phyloP scores from a whole-genome alignment of 2,113 vertebrate genomes.

The Aegithalos caudatus region DNA sequence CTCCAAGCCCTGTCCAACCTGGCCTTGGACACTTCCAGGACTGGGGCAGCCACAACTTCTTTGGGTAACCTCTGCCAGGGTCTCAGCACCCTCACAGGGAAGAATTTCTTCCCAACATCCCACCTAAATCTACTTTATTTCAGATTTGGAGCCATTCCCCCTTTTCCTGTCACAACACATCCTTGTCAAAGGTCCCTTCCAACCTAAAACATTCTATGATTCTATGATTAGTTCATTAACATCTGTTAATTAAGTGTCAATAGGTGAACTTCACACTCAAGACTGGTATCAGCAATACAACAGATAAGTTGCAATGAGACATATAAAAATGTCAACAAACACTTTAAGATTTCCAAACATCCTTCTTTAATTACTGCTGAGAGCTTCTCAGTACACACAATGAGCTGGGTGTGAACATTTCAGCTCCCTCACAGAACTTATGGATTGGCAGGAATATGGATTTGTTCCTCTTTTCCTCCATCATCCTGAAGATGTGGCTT shows the following conservation, averaged over 20 bases:
- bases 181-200: neutral
- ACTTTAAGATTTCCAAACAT: neutral
- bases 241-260: neutral
- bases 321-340: neutral
- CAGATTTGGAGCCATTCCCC: neutral
- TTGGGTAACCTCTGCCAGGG: accelerated
- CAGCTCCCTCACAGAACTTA: neutral
- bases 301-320: neutral
- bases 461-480: neutral
- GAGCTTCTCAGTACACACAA: neutral
- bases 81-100: neutral
- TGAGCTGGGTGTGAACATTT: neutral
- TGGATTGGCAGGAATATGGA: neutral
- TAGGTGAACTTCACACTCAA: neutral
- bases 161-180: accelerated
- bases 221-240: neutral
- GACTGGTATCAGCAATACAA: neutral
- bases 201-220: neutral
- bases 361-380: neutral
- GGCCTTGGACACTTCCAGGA: neutral
- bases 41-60: neutral
- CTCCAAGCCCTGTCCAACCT: accelerated
- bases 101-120: neutral
- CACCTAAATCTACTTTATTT: neutral
- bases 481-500: neutral